Percentiles rank a stretch among this genome's conserved stretches.
phyloP scores from a whole-genome alignment of 2,888 invertebrate species.

The Folsomia candida region DNA sequence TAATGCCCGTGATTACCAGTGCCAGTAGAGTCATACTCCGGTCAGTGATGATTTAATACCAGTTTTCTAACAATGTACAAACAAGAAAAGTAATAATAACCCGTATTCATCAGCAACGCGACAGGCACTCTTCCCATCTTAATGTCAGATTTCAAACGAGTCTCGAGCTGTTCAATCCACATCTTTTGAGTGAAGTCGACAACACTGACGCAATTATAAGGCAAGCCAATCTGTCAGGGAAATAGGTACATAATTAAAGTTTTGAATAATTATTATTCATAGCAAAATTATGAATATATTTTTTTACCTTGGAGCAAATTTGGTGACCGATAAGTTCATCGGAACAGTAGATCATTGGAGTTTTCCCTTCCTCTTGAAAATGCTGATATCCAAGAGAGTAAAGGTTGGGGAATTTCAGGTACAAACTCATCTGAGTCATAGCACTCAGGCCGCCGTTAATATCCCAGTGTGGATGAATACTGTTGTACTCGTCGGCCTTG shows the following conservation, averaged over 20 bases:
- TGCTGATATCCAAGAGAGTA: constrained; percentile 42
- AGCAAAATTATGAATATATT: not conserved
- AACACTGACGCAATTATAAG: constrained; percentile 39
- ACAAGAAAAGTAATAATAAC: too few relatives aligned
- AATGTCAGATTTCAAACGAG: constrained; percentile 38
- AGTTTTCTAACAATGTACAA: too few relatives aligned
- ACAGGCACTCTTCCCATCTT: constrained; percentile 42
- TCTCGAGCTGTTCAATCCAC: constrained; percentile 43
- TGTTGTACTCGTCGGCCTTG: constrained; percentile 39
- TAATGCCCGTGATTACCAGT: too few relatives aligned
- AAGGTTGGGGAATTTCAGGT: constrained; percentile 44
- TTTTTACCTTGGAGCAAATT: constrained; percentile 41
- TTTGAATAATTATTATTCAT: not conserved
- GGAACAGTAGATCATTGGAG: constrained; percentile 47
- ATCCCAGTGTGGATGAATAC: constrained; percentile 49
- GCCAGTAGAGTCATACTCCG: too few relatives aligned
- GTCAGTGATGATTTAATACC: too few relatives aligned
- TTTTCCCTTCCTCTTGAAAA: constrained; percentile 41
- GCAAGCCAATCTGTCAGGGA: constrained; percentile 48
- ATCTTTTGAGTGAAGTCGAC: constrained; percentile 37
- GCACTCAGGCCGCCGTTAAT: constrained; percentile 40
- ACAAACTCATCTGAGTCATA: constrained; percentile 39
- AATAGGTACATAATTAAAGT: constrained; percentile 15
- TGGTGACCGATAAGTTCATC: constrained; percentile 47
- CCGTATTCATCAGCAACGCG: constrained; percentile 44